Evolutionary conservation across 2,797 vertebrate species (phyloP), one percentile per base, ranked within the genome.

Genomic region (Leptodactylus fallax): DNA sequence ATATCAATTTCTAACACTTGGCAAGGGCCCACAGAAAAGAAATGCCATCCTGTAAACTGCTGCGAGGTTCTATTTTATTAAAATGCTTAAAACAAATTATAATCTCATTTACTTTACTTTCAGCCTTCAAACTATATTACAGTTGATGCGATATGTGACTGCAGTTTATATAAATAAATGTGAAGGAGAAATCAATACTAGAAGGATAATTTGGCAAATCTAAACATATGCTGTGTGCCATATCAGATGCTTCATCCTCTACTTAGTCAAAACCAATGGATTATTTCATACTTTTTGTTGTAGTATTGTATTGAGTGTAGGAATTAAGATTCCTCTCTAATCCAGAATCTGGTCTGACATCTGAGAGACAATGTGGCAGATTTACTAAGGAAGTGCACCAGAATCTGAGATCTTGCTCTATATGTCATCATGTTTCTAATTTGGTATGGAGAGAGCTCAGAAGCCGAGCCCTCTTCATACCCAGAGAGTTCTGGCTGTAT

Each of bases 81-180:
- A 56, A 58, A 16, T 79, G 77, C 23, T 14, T 78, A 53, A 23
- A 78, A 78, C 69, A 79, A 79, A 56, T 56, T 79, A 56, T 16
- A 56, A 58, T 36, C 77, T 79, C 23, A 79, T 56, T 58, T 79
- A 53, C 77, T 56, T 79, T 79, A 23, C 53, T 36, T 56, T 79
- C 53, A 79, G 53, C 53, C 27, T 79, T 79, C 53, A 58, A 27
- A 58, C 76, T 27, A 55, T 56, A 79, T 79, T 27, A 58, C 77
- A 27, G 77, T 23, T 56, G 51, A 56, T 79, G 77, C 56, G 55
- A 13, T 10, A 79, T 25, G 23, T 3, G 6, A 79, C 77, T 79
- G 53, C 23, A 36, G 2, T 36, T 56, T 56, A 56, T 53, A 53
- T 13, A 77, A 49, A 49, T 74, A 49, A 74, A 74, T 21, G 5